phyloP scores from a whole-genome alignment of 2,113 vertebrate genomes.

The Aegithalos caudatus region DNA sequence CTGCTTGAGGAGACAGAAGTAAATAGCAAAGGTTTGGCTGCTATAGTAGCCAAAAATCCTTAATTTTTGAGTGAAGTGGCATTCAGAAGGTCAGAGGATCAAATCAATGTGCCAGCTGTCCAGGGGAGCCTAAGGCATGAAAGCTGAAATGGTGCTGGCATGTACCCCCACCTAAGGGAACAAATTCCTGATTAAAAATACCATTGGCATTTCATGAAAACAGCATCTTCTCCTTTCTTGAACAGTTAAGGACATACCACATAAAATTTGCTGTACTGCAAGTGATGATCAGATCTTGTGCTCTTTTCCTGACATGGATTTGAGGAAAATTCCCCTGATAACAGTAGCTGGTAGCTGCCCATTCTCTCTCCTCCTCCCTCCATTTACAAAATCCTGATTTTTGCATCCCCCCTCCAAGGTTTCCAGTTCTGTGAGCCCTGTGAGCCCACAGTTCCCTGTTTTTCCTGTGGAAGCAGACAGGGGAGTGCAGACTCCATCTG shows the following conservation, averaged over 20 bases:
- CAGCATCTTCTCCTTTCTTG: background rate
- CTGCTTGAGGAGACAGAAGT: accelerated
- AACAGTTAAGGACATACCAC: background rate
- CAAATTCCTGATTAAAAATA: background rate
- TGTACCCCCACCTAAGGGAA: background rate
- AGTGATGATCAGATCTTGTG: background rate
- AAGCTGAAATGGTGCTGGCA: background rate
- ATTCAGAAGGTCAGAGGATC: background rate
- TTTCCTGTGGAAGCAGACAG: background rate
- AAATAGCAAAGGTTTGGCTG: background rate
- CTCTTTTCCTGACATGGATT: background rate
- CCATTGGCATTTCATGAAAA: background rate
- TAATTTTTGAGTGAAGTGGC: background rate
- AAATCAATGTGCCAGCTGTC: background rate
- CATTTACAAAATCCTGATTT: background rate
- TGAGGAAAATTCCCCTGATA: background rate
- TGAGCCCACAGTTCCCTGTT: background rate
- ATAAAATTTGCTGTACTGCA: background rate
- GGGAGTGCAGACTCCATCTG: background rate
- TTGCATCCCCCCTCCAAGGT: background rate
- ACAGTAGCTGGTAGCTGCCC: background rate
- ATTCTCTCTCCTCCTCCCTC: background rate
- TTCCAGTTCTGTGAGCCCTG: background rate
- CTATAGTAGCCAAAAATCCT: background rate
- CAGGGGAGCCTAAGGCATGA: background rate